Conservation (phyloP, 2,888 invertebrate genomes). For the Congeria kusceri region DNA sequence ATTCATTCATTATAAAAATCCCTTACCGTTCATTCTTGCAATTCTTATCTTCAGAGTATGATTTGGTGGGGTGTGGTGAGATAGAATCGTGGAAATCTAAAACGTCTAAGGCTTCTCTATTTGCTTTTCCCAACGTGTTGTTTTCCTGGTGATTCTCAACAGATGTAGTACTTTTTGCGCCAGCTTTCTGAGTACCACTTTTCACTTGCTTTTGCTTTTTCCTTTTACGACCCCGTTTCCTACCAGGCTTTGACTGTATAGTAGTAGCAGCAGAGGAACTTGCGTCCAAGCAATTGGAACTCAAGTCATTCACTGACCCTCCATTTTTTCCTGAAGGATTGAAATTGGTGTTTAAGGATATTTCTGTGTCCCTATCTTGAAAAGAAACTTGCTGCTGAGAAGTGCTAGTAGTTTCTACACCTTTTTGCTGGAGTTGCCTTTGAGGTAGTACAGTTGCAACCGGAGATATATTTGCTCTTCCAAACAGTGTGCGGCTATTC, state of each 20-base stretch:
- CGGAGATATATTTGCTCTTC: conserved; percentile 66
- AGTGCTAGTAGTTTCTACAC: background rate
- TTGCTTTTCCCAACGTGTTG: background rate
- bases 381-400: background rate
- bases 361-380: too few relatives aligned
- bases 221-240: conserved; percentile 9
- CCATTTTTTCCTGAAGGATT: background rate
- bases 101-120: too few relatives aligned
- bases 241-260: background rate
- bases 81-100: too few relatives aligned
- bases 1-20: too few relatives aligned
- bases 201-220: background rate
- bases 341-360: background rate
- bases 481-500: conserved; percentile 64
- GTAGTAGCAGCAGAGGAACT: background rate
- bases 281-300: background rate
- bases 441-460: conserved; percentile 71
- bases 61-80: too few relatives aligned
- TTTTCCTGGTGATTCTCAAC: background rate
- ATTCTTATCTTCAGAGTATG: too few relatives aligned
- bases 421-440: conserved; percentile 28
- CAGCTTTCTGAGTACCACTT: background rate
- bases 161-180: background rate
- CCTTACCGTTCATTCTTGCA: too few relatives aligned
- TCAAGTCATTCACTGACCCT: background rate